Base-by-base conservation (phyloP, 2,113 vertebrate species). In the Acanthisitta chloris region DNA sequence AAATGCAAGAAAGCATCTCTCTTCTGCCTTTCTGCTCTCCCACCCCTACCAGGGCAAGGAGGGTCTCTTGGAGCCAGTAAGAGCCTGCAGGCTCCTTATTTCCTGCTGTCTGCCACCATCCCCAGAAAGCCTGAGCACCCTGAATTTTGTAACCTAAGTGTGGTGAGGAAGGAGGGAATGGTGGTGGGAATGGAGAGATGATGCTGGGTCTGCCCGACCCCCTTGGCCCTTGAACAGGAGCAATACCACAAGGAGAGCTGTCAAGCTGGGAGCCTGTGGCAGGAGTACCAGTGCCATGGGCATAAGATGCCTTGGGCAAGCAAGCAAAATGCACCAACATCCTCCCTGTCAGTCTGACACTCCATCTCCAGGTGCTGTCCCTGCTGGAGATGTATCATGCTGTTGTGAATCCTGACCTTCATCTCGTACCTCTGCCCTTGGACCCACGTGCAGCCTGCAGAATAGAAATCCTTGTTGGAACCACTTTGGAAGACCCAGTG, bases 371-470 rank as follows among this genome's bases (percentile, higher is more conserved):
- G 72, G 3, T 0, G 0, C 5, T 31, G 2, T 23, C 57, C 34
- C 11, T 1, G 0, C 4, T 0, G 0, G 4, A 36, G 66, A 2
- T 34, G 23, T 0, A 5, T 28, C 40, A 1, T 7, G 4, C 6
- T 29, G 23, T 19, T 12, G n/a, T 2, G 12, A 62, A 28, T 19
- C 59, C 26, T 62, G 59, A 3, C 20, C 0, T 0, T 31, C 8
- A 92, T 15, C 1, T 0, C 0, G 5, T 45, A 4, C 6, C 0
- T 6, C 20, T 91, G 69, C 0, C 7, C 20, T 1, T 4, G 0
- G 7, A 29, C 62, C 1, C 23, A 18, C 3, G 31, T 25, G 40
- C 82, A 61, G 20, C 88, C 98, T 98, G 94, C 3, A 1, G 71
- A 58, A 31, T 20, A 91, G 52, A 86, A 70, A 65, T 46, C 23